Percentiles rank a stretch among this genome's conserved stretches.
Evolutionary conservation across 2,113 vertebrate genomes (phyloP).

Genomic region (Vimba vimba): DNA sequence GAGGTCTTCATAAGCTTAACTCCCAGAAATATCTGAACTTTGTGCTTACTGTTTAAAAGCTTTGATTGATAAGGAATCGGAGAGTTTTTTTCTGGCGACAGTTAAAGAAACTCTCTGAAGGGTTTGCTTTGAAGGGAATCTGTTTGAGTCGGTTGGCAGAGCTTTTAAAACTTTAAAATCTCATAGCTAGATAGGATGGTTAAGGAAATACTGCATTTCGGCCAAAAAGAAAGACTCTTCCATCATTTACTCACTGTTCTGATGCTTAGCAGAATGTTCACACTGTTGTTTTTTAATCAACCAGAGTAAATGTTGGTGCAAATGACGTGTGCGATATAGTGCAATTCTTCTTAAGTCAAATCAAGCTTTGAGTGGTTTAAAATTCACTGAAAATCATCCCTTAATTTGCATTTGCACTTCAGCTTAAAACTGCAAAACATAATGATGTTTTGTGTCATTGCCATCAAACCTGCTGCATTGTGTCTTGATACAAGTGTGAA

Average conservation of each 20-base stretch:
- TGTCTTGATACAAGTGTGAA: no score
- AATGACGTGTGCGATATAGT: no score
- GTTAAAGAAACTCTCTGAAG: not conserved
- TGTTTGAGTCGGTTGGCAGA: not conserved
- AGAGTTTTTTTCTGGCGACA: not conserved
- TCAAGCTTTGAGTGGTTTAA: not conserved
- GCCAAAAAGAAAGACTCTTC: not conserved
- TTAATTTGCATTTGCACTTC: not conserved
- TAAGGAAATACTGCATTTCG: not conserved
- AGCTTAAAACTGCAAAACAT: no score
- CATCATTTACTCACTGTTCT: not conserved
- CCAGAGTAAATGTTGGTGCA: no score
- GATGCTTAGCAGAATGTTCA: not conserved
- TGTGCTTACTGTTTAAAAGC: slow-evolving; percentile 3
- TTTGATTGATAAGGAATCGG: not conserved
- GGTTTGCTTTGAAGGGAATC: slow-evolving; percentile 6
- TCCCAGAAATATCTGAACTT: not conserved
- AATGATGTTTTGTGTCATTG: no score
- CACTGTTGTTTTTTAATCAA: no score
- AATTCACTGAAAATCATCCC: not conserved
- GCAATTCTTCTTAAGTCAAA: not conserved
- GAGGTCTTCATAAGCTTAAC: not conserved
- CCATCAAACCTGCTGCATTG: no score
- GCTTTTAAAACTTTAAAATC: not conserved
- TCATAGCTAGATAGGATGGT: not conserved